phyloP scores from a whole-genome alignment of 2,113 vertebrate species.

The Pandion haliaetus region DNA sequence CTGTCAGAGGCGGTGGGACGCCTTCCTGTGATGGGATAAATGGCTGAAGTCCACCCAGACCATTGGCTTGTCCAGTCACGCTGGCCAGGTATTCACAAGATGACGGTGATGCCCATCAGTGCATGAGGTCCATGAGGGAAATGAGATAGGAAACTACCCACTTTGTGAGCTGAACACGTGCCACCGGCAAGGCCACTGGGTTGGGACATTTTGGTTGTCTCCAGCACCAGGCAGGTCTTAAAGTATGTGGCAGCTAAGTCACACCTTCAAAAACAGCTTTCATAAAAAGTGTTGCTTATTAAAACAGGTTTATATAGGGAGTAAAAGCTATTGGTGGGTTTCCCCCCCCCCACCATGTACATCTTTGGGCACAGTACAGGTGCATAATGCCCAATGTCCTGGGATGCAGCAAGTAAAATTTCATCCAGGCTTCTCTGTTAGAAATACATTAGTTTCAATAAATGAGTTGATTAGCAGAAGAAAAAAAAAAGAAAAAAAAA shows the following conservation, averaged over 20 bases:
- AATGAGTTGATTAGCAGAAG: not conserved
- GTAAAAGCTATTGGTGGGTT: not conserved
- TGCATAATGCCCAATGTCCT: not conserved
- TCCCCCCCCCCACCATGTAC: too few species aligned
- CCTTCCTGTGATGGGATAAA: not conserved
- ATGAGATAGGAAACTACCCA: not conserved
- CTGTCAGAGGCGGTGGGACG: not conserved
- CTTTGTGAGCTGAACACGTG: not conserved
- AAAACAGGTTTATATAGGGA: not conserved
- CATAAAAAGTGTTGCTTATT: not conserved
- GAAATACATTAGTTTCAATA: not conserved
- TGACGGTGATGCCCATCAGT: not conserved
- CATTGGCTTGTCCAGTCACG: not conserved
- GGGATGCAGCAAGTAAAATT: not conserved
- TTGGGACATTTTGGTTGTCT: not conserved
- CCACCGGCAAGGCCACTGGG: rapidly evolving
- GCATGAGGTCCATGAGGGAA: not conserved
- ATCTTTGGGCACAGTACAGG: not conserved
- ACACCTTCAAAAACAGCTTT: not conserved
- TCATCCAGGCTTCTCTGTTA: not conserved
- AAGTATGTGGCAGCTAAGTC: not conserved
- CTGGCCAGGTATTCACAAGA: not conserved
- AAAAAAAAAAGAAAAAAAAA: not conserved
- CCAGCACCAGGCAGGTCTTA: not conserved
- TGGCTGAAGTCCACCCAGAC: not conserved